Evolutionary conservation across 2,797 vertebrate species (phyloP).

Genomic region (Selene dorsalis): DNA sequence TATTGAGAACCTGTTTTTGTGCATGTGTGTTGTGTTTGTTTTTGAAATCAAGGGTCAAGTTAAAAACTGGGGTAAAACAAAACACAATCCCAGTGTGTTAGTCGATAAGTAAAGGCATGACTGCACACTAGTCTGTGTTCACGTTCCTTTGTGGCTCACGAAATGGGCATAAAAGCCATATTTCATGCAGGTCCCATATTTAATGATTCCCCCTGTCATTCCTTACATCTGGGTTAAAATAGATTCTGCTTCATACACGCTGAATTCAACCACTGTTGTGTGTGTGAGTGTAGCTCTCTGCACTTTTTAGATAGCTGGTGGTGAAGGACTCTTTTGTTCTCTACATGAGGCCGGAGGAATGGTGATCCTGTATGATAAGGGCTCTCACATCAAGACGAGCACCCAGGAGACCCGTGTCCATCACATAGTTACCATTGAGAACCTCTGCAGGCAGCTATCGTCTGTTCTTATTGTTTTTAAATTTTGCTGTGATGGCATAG

Average conservation of each 20-base stretch:
- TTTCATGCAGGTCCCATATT: conserved; percentile 5
- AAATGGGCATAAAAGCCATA: conserved; percentile 15
- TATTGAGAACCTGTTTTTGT: background rate
- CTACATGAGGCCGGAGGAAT: conserved; percentile 77
- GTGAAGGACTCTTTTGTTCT: conserved; percentile 82
- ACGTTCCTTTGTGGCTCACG: background rate
- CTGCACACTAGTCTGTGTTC: background rate
- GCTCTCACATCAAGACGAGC: conserved; percentile 79
- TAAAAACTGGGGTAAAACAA: background rate
- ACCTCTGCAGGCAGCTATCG: conserved; percentile 73
- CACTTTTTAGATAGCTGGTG: conserved; percentile 71
- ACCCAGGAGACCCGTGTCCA: conserved; percentile 73
- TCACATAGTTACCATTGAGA: conserved; percentile 67
- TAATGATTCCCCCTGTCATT: background rate
- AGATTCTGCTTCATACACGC: conserved; percentile 15
- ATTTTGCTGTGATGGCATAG: conserved; percentile 66
- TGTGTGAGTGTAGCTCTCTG: conserved; percentile 19
- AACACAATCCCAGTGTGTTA: conserved; percentile 29
- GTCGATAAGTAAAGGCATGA: background rate
- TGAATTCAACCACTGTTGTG: conserved; percentile 16
- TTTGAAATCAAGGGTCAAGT: background rate
- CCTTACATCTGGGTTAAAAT: conserved; percentile 34
- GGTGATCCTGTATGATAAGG: conserved; percentile 81
- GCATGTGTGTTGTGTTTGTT: background rate
- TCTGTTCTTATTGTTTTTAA: conserved; percentile 61